Percentiles rank a stretch among this genome's conserved stretches.
phyloP scores from a whole-genome alignment of 2,888 invertebrate genomes.

The Agrotis clavis region DNA sequence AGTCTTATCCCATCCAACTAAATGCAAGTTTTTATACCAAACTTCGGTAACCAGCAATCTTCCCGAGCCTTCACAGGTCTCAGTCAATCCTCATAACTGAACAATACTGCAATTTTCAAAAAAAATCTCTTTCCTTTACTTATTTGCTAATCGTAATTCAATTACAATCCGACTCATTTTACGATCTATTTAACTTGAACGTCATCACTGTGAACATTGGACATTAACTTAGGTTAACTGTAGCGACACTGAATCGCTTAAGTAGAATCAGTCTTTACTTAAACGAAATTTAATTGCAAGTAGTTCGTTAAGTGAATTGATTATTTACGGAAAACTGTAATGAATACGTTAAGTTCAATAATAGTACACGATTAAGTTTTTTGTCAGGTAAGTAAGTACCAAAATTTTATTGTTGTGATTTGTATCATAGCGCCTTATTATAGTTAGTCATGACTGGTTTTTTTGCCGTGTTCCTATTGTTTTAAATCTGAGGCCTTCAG shows the following conservation, averaged over 20 bases:
- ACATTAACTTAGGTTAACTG: slow-evolving; percentile 7
- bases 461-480: slow-evolving; percentile 61
- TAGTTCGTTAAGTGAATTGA: slow-evolving; percentile 25
- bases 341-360: slow-evolving; percentile 26
- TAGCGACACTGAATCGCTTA: neutral
- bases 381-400: slow-evolving; percentile 49
- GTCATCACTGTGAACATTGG: slow-evolving; percentile 42
- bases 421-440: slow-evolving; percentile 20
- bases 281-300: slow-evolving; percentile 39
- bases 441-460: slow-evolving; percentile 34
- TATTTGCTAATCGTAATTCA: slow-evolving; percentile 40
- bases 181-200: slow-evolving; percentile 33
- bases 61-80: neutral
- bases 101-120: no score
- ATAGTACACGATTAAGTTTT: slow-evolving; percentile 39
- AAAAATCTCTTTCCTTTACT: no score
- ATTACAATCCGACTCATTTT: slow-evolving; percentile 38
- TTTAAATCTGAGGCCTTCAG: slow-evolving; percentile 53
- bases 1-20: no score
- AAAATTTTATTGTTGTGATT: slow-evolving; percentile 44
- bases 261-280: slow-evolving; percentile 7
- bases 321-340: slow-evolving; percentile 20
- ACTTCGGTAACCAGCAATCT: slow-evolving; percentile 7
- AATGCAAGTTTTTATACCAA: neutral
- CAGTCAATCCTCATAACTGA: no score